Base-by-base conservation (phyloP, 2,113 vertebrate species). In the Anarhynchus alexandrinus region DNA sequence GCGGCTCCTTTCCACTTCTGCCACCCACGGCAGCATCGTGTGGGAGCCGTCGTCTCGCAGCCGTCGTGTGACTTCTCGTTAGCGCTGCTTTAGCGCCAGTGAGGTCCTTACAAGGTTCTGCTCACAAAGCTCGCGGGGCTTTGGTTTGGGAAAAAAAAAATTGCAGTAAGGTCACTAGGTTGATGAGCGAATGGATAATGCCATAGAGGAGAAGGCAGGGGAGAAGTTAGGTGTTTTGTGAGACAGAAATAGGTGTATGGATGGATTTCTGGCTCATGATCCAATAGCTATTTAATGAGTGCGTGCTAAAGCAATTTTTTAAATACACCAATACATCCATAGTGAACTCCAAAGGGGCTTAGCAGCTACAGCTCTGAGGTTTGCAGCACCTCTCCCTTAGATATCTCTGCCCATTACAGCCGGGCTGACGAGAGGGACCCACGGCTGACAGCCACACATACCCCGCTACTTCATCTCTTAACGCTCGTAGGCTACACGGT, bases 61-160 rank as follows among this genome's bases (percentile, higher is more conserved):
- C 38, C 5, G 0, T 5, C 1, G 0, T 2, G 11, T 15, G 36
- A 10, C 38, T 49, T 65, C 32, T 40, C 2, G 0, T 34, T 26
- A 4, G 27, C 26, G 23, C 71, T 29, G n/a, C 62, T 62, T n/a
- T 27, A 32, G n/a, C 27, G 51, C 22, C 79, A 34, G 10, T 1
- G 14, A 66, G 47, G 55, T 34, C 43, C 59, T 52, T 21, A 22
- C 47, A 36, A 5, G 13, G 47, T 18, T 16, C 16, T 17, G 2
- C 45, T 64, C 8, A 1, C 18, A 49, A 47, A 43, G 19, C 45
- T 59, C 9, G 0, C 2, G 5, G 71, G n/a, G 34, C 82, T 66
- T 32, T 6, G 43, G 6, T 52, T 20, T 58, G 55, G 62, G 15
- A 0, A 6, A 66, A 19, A 59, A 32, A 54, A 15, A 1, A 34